These are phyloP conservation scores for Megamerina dolium DNA, from an alignment of 2,888 invertebrate genomes.

Conservation along the genomic window DNA sequence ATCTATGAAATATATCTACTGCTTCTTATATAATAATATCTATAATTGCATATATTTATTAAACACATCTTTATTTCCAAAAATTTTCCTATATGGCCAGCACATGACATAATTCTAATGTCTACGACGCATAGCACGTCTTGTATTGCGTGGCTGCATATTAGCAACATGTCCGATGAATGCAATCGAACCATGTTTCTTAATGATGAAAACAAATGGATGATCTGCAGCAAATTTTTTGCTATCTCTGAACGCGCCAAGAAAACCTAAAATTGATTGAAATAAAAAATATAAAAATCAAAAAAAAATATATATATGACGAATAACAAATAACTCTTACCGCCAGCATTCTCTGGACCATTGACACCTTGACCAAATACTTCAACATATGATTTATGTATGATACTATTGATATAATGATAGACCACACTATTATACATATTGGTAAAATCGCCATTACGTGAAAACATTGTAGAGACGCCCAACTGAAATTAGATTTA, in stretches of 20 bases:
- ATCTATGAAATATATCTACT: too few species aligned
- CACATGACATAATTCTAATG: too few species aligned
- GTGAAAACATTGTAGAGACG: conserved; percentile 38
- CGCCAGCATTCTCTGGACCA: conserved; percentile 34
- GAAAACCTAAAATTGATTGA: too few species aligned
- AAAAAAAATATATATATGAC: too few species aligned
- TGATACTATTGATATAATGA: conserved; percentile 38
- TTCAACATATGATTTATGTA: conserved; percentile 38
- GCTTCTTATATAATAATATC: too few species aligned
- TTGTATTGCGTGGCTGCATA: too few species aligned
- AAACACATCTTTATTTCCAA: too few species aligned
- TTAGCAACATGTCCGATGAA: conserved; percentile 40
- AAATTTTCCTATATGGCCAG: too few species aligned
- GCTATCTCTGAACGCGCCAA: conserved; percentile 36
- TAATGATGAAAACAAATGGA: conserved; percentile 39
- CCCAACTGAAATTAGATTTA: conserved; percentile 38
- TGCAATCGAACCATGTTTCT: conserved; percentile 35
- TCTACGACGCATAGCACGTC: too few species aligned
- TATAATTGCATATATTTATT: too few species aligned
- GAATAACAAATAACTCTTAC: too few species aligned
- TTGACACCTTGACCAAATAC: conserved; percentile 34
- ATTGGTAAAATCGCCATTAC: conserved; percentile 39
- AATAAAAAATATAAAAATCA: neutral
- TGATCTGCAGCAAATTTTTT: conserved; percentile 40
- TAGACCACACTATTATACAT: conserved; percentile 44